These are phyloP conservation scores for Fulmarus glacialis DNA, from an alignment of 2,113 vertebrate genomes.

Conservation along the genomic window DNA sequence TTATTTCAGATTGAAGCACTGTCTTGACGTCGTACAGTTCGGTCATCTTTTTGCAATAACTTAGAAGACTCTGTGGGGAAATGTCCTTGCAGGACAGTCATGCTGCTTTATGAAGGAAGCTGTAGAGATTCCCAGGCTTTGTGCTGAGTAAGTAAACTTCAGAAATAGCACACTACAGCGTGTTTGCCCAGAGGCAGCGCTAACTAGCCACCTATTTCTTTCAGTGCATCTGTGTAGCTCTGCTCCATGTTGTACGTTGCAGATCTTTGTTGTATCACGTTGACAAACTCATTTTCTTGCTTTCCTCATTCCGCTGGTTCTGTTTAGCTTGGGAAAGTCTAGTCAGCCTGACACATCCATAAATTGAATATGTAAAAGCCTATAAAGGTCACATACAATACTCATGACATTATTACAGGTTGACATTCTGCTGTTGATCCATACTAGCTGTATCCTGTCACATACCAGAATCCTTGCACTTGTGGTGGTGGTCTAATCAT, in stretches of 20 bases:
- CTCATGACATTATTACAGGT: neutral
- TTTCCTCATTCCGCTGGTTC: neutral
- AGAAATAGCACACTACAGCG: neutral
- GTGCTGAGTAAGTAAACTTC: neutral
- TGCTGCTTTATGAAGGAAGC: neutral
- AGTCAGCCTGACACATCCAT: neutral
- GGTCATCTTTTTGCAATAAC: neutral
- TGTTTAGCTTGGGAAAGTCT: neutral
- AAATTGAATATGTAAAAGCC: neutral
- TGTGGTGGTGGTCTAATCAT: neutral
- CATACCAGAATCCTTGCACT: neutral
- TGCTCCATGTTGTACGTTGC: rapidly evolving
- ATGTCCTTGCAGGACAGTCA: neutral
- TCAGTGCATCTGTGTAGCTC: neutral
- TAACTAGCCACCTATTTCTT: neutral
- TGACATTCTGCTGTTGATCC: neutral
- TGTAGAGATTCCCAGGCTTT: neutral
- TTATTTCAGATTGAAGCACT: neutral
- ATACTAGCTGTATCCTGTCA: neutral
- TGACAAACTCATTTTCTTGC: neutral
- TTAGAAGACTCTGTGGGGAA: neutral
- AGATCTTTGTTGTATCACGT: neutral
- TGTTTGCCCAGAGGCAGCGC: neutral
- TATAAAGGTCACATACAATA: neutral
- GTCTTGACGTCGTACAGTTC: neutral